Conservation (phyloP, 2,797 vertebrate species). For the Allobates femoralis region DNA sequence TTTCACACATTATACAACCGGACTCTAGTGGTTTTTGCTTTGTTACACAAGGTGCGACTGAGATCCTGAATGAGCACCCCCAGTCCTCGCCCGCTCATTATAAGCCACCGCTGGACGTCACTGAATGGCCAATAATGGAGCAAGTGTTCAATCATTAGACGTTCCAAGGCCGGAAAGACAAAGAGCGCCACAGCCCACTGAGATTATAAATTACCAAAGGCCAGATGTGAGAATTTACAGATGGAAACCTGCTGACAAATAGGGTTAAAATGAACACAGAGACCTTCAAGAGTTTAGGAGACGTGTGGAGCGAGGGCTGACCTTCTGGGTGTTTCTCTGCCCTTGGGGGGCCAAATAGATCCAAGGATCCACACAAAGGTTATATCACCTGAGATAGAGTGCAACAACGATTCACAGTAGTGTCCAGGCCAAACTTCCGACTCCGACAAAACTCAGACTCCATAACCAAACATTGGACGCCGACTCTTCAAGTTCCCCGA, state of each 20-base stretch:
- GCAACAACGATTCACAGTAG: too few relatives aligned
- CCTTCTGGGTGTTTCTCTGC: background rate
- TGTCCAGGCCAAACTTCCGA: too few relatives aligned
- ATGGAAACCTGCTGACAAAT: constrained; percentile 33
- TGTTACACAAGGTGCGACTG: background rate
- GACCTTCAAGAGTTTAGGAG: constrained; percentile 36
- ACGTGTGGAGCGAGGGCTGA: background rate
- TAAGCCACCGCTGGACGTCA: background rate
- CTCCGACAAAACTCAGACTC: too few relatives aligned
- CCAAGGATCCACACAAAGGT: background rate
- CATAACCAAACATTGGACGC: too few relatives aligned
- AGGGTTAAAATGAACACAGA: background rate
- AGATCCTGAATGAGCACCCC: background rate
- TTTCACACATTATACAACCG: background rate
- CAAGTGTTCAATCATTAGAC: constrained; percentile 51
- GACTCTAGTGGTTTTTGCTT: background rate
- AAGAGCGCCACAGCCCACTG: background rate
- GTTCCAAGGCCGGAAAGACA: constrained; percentile 37
- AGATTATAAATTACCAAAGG: constrained; percentile 22
- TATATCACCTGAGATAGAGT: background rate
- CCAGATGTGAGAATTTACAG: constrained; percentile 41
- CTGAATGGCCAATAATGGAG: background rate
- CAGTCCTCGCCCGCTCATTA: background rate
- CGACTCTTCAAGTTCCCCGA: too few relatives aligned
- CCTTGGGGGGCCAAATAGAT: background rate